Evolutionary conservation across 2,797 vertebrate genomes (phyloP).

Genomic region (Antennarius maculatus): DNA sequence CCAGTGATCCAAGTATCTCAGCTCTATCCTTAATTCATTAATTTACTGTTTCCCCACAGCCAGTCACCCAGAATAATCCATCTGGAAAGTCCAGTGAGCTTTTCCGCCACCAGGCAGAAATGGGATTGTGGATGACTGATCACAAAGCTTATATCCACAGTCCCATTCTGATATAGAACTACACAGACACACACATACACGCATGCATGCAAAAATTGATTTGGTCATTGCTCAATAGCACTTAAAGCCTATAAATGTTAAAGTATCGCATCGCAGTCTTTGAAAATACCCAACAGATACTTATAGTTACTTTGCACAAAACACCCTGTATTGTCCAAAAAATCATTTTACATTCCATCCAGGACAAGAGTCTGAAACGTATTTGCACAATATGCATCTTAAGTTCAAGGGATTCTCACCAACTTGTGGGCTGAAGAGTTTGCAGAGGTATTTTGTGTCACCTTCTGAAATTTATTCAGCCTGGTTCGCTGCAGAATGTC

Average conservation of each 20-base stretch:
- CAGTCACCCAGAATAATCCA: constrained; percentile 82
- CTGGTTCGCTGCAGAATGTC: constrained; percentile 34
- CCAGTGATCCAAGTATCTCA: constrained; percentile 74
- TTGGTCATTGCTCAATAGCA: constrained; percentile 22
- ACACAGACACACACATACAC: constrained; percentile 38
- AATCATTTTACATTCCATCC: constrained; percentile 9
- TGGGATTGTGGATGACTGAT: constrained; percentile 81
- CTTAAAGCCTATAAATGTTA: constrained; percentile 26
- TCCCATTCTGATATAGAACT: constrained; percentile 52
- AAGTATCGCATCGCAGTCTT: constrained; percentile 20
- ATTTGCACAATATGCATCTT: not conserved
- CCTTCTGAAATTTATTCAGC: constrained; percentile 39
- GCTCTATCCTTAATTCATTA: constrained; percentile 78
- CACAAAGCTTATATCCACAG: constrained; percentile 73
- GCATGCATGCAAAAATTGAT: constrained; percentile 28
- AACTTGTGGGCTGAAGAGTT: constrained; percentile 16
- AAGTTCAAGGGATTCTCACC: not conserved
- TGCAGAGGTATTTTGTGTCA: constrained; percentile 28
- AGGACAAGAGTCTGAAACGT: not conserved
- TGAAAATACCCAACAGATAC: constrained; percentile 18
- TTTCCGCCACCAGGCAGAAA: constrained; percentile 77
- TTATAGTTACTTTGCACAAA: constrained; percentile 4
- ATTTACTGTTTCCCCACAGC: constrained; percentile 80
- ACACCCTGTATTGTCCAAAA: constrained; percentile 1
- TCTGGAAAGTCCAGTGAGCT: constrained; percentile 79